Evolutionary conservation across 1,140 invertebrate species (phyloP).

Genomic region (Penaeus vannamei): DNA sequence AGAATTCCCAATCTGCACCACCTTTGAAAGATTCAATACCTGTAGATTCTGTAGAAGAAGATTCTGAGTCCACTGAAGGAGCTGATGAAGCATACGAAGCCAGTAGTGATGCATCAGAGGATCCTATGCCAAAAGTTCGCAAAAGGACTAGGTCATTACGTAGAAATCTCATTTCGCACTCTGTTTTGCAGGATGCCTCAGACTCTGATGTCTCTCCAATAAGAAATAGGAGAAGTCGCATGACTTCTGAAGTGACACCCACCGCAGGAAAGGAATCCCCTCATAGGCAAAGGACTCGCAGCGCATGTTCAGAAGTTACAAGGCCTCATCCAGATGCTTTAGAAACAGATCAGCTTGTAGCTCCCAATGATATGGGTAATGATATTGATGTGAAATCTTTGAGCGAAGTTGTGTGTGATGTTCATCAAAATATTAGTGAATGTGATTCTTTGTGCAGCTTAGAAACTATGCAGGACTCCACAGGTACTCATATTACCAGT

Average conservation of each 20-base stretch:
- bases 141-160: constrained; percentile 3
- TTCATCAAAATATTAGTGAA: too few species aligned
- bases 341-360: too few species aligned
- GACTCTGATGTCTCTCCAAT: constrained; percentile 51
- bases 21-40: neutral
- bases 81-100: constrained; percentile 59
- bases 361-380: too few species aligned
- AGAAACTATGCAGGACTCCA: too few species aligned
- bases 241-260: neutral
- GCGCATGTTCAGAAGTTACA: neutral
- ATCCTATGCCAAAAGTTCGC: constrained; percentile 27
- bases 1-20: neutral
- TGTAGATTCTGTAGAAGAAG: constrained; percentile 18
- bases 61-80: constrained; percentile 16
- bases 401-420: too few species aligned
- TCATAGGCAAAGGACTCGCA: neutral
- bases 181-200: constrained; percentile 4
- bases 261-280: neutral
- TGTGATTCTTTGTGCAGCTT: too few species aligned
- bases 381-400: too few species aligned
- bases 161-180: neutral
- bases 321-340: too few species aligned
- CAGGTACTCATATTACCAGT: too few species aligned
- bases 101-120: constrained; percentile 57
- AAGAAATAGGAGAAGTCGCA: neutral